Percentiles rank a stretch among this genome's conserved stretches.
Evolutionary conservation across 2,888 invertebrate species (phyloP).

Genomic region (Chalcosyrphus nemorum): DNA sequence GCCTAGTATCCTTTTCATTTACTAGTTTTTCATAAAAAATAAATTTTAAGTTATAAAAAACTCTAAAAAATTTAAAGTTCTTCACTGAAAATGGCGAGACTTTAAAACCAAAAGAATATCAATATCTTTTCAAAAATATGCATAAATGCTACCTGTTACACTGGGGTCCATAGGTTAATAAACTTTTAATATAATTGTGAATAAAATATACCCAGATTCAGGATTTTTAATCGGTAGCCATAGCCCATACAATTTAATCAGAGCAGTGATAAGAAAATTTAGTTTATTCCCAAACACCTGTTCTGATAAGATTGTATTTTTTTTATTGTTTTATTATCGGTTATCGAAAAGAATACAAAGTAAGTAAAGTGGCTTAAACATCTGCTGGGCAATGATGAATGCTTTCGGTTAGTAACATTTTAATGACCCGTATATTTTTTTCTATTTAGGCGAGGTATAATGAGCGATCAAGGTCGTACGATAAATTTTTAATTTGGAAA

Average conservation of each 20-base stretch:
- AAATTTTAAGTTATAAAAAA: too few relatives aligned
- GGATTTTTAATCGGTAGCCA: background rate
- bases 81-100: too few relatives aligned
- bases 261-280: slow-evolving; percentile 7
- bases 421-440: background rate
- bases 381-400: background rate
- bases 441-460: background rate
- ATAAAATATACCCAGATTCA: background rate
- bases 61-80: too few relatives aligned
- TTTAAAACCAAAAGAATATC: too few relatives aligned
- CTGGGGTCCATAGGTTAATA: background rate
- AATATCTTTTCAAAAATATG: too few relatives aligned
- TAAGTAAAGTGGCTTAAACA: background rate
- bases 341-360: background rate
- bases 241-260: slow-evolving; percentile 1
- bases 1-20: too few relatives aligned
- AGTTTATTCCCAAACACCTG: slow-evolving; percentile 37
- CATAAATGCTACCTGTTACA: too few relatives aligned
- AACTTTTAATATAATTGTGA: background rate
- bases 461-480: background rate
- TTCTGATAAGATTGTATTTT: slow-evolving; percentile 39
- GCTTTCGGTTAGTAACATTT: slow-evolving; percentile 25
- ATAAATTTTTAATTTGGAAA: too few relatives aligned
- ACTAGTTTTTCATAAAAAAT: too few relatives aligned
- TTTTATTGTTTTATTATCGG: background rate